Evolutionary conservation across 2,113 vertebrate species (phyloP).

Genomic region (Piaya cayana): DNA sequence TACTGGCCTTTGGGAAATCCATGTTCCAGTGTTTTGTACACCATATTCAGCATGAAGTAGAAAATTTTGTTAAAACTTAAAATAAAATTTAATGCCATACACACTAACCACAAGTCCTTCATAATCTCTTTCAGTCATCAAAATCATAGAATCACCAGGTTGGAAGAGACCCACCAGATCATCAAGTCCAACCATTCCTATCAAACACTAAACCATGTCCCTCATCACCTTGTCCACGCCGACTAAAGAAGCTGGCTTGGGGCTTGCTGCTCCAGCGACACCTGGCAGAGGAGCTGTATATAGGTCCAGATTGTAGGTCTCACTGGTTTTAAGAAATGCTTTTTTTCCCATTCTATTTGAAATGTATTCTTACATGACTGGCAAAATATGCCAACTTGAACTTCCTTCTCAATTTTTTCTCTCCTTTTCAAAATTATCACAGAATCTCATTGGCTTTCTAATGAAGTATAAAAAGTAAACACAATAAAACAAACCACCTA

Average conservation of each 20-base stretch:
- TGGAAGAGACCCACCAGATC: too few species aligned
- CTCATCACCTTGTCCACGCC: too few species aligned
- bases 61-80: not conserved
- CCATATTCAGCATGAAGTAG: not conserved
- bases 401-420: not conserved
- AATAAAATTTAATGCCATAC: not conserved
- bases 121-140: not conserved
- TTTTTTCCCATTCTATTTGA: not conserved
- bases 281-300: too few species aligned
- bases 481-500: rapidly evolving
- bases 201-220: too few species aligned
- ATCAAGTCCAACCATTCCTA: too few species aligned
- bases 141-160: too few species aligned
- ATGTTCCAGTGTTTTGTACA: not conserved
- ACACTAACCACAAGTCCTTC: not conserved
- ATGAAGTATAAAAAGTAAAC: not conserved
- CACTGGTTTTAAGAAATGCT: not conserved
- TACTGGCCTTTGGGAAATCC: not conserved
- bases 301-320: not conserved
- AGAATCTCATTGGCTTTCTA: not conserved
- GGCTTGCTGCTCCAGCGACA: too few species aligned
- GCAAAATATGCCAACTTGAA: not conserved
- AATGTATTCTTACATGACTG: not conserved
- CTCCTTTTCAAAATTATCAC: not conserved
- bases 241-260: too few species aligned